Percentiles rank a stretch among this genome's conserved stretches.
These are phyloP conservation scores for Dermochelys coriacea DNA, from an alignment of 2,797 vertebrate genomes.

Conservation along the genomic window DNA sequence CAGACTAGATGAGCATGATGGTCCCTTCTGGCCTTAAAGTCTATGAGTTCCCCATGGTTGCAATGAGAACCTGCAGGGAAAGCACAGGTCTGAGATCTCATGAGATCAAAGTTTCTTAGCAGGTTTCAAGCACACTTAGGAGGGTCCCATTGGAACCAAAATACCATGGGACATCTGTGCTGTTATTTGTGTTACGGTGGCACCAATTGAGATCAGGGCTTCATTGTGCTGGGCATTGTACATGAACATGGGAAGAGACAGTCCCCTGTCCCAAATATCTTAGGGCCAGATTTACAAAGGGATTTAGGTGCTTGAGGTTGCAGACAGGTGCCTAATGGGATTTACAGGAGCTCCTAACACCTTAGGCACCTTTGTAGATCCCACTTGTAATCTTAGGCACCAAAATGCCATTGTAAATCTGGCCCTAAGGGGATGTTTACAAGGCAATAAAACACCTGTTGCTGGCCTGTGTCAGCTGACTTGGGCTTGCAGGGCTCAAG, in stretches of 20 bases:
- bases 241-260: conserved; percentile 31
- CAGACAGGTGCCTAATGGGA: background rate
- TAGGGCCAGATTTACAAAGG: conserved; percentile 20
- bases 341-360: background rate
- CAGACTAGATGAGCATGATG: too few relatives aligned
- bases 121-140: background rate
- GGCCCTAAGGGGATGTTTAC: background rate
- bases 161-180: fast-evolving
- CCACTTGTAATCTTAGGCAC: too few relatives aligned
- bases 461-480: too few relatives aligned
- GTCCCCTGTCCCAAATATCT: conserved; percentile 8
- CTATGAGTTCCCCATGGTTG: background rate
- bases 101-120: background rate
- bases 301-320: conserved; percentile 19
- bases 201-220: background rate
- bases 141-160: background rate
- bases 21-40: too few relatives aligned
- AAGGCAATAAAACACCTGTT: background rate
- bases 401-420: background rate
- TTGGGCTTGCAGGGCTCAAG: too few relatives aligned
- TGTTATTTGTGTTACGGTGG: background rate
- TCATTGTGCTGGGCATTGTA: background rate
- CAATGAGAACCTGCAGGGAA: background rate
- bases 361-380: background rate
- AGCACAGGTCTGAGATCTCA: background rate